phyloP scores from a whole-genome alignment of 1,140 invertebrate genomes.

The Drosophila albomicans region DNA sequence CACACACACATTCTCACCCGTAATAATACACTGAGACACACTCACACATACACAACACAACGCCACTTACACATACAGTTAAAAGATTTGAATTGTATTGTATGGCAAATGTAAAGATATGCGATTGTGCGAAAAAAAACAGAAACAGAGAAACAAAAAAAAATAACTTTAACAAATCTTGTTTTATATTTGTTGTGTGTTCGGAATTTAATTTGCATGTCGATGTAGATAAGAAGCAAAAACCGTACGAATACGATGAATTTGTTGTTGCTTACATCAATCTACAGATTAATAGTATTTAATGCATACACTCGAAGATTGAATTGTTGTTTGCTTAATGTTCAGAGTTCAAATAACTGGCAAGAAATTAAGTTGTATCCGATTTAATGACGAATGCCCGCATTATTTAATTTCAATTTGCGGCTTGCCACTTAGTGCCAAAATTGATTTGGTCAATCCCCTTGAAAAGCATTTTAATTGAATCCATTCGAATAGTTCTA shows the following conservation, averaged over 20 bases:
- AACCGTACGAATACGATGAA: background rate
- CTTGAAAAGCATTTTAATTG: background rate
- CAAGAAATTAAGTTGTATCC: constrained; percentile 13
- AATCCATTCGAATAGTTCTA: background rate
- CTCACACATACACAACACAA: constrained; percentile 12
- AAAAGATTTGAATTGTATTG: constrained; percentile 32
- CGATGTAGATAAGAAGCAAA: constrained; percentile 35
- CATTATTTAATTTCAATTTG: background rate
- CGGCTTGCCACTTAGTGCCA: background rate
- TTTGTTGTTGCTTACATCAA: constrained; percentile 25
- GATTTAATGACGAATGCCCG: background rate
- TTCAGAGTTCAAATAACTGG: constrained; percentile 15
- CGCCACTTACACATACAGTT: constrained; percentile 1
- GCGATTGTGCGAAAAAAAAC: constrained; percentile 35
- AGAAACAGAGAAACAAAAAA: background rate
- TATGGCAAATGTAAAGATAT: constrained; percentile 48
- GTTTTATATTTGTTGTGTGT: constrained; percentile 38
- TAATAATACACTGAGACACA: background rate
- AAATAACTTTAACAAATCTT: constrained; percentile 37
- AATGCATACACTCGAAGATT: constrained; percentile 5
- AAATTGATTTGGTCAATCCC: background rate
- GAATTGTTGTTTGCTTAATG: constrained; percentile 4
- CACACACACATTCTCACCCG: constrained; percentile 1
- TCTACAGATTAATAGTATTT: constrained; percentile 6
- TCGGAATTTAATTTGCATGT: constrained; percentile 37